phyloP scores from a whole-genome alignment of 2,113 vertebrate species.

The Onychostoma macrolepis region DNA sequence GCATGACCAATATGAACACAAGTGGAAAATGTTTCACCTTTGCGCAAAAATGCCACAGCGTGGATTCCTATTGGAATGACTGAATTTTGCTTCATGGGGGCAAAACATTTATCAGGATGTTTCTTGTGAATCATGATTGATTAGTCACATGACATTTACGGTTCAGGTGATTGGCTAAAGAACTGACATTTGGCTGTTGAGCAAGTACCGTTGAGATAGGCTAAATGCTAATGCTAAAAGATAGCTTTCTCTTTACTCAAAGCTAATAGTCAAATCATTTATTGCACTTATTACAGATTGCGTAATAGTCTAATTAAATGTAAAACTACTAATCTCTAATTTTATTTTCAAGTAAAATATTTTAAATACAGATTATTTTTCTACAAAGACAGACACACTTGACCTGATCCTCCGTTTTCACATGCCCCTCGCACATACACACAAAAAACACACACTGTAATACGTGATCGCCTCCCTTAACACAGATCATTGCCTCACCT shows the following conservation, averaged over 20 bases:
- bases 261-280: background rate
- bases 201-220: background rate
- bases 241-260: background rate
- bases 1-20: background rate
- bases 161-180: background rate
- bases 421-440: background rate
- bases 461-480: background rate
- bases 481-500: slow-evolving; percentile 41
- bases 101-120: background rate
- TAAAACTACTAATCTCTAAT: background rate
- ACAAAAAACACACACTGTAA: background rate
- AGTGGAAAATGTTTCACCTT: background rate
- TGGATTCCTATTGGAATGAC: background rate
- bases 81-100: background rate
- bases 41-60: background rate
- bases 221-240: background rate
- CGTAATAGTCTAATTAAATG: background rate
- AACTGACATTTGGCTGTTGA: background rate
- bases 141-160: background rate
- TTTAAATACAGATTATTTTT: background rate
- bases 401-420: background rate
- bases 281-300: too few relatives aligned
- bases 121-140: background rate
- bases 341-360: background rate
- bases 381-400: background rate